Evolutionary conservation across 2,888 invertebrate genomes (phyloP).

Genomic region (Conomelus anceps): DNA sequence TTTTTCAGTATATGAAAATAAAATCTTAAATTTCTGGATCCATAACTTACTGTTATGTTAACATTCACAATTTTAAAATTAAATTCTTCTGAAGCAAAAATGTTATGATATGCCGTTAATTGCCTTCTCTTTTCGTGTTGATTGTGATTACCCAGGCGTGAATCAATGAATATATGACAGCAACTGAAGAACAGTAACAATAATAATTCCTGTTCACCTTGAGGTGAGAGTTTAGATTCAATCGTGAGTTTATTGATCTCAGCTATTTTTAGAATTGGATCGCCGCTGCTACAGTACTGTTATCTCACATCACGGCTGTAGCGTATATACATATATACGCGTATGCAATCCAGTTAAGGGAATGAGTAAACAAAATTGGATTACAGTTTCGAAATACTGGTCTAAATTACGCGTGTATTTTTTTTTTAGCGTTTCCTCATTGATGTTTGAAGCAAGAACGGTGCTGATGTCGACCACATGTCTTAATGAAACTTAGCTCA

Average conservation of each 20-base stretch:
- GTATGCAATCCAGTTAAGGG: neutral
- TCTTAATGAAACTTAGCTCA: neutral
- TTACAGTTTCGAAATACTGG: neutral
- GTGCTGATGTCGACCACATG: neutral
- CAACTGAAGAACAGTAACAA: neutral
- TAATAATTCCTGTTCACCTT: neutral
- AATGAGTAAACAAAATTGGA: neutral
- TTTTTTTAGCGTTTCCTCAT: neutral
- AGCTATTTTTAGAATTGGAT: neutral
- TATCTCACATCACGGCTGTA: neutral
- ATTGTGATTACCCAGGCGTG: neutral
- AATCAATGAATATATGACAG: neutral
- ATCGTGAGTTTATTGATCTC: neutral
- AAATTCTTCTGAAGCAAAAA: neutral
- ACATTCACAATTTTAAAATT: no score
- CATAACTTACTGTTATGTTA: no score
- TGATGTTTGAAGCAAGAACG: neutral
- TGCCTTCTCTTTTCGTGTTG: neutral
- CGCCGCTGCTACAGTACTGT: neutral
- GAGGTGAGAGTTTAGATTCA: neutral
- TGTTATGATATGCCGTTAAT: neutral
- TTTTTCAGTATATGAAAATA: neutral
- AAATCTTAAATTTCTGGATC: no score
- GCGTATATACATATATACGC: neutral
- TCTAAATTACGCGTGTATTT: neutral